A percentile compares a stretch with the other conserved stretches of the same genome.
phyloP scores from a whole-genome alignment of 2,113 vertebrate species.

The Empidonax traillii region DNA sequence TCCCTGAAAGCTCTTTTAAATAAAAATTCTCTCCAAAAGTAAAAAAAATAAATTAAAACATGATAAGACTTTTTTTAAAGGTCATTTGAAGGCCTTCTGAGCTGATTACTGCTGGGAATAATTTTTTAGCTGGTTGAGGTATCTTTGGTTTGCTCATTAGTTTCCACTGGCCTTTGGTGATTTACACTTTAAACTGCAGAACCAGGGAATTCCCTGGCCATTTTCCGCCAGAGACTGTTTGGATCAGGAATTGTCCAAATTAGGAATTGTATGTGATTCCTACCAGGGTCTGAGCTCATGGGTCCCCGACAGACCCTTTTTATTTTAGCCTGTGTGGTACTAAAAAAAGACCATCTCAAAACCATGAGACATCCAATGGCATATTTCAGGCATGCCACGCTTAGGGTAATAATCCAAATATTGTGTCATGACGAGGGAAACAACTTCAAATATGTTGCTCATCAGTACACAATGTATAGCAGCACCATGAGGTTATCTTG shows the following conservation, averaged over 20 bases:
- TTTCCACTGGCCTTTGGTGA: neutral
- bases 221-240: neutral
- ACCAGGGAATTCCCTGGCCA: neutral
- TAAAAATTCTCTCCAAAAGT: neutral
- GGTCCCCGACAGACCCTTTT: neutral
- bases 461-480: neutral
- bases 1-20: neutral
- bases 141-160: neutral
- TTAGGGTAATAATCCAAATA: neutral
- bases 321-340: conserved; percentile 12
- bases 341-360: conserved; percentile 45
- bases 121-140: neutral
- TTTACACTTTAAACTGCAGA: neutral
- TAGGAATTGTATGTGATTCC: conserved; percentile 43
- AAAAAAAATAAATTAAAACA: neutral
- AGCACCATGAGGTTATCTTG: neutral
- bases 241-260: conserved; percentile 27
- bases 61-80: neutral
- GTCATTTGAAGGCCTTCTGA: neutral
- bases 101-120: neutral
- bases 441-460: neutral
- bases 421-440: neutral
- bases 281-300: neutral
- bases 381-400: neutral
- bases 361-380: neutral